Evolutionary conservation across 2,888 invertebrate species (phyloP).

Genomic region (Cyclophora punctaria): DNA sequence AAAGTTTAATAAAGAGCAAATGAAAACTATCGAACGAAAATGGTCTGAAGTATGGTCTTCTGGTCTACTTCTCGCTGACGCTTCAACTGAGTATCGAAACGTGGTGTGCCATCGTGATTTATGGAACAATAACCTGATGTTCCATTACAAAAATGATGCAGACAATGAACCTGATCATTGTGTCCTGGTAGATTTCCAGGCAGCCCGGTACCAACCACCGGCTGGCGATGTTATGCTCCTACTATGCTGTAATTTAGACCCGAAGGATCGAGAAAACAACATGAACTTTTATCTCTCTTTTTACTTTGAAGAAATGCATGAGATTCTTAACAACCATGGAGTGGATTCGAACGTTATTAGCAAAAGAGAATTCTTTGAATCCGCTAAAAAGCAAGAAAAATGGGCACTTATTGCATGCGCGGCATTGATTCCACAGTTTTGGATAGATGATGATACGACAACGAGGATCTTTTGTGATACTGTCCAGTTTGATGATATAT

Average conservation of each 20-base stretch:
- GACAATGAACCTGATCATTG: constrained; percentile 65
- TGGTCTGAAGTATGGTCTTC: constrained; percentile 48
- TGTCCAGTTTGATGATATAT: constrained; percentile 71
- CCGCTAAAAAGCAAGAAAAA: constrained; percentile 62
- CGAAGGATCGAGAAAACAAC: constrained; percentile 61
- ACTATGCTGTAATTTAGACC: constrained; percentile 70
- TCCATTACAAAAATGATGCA: constrained; percentile 46
- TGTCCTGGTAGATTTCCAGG: constrained; percentile 81
- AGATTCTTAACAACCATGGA: constrained; percentile 47
- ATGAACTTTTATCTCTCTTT: constrained; percentile 63
- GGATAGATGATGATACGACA: constrained; percentile 67
- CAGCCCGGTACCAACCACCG: constrained; percentile 78
- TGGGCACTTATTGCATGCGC: constrained; percentile 72
- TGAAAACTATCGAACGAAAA: constrained; percentile 33
- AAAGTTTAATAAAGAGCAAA: constrained; percentile 33
- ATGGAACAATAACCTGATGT: constrained; percentile 79
- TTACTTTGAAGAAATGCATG: constrained; percentile 71
- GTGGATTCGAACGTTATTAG: constrained; percentile 57
- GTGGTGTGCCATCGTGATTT: constrained; percentile 77
- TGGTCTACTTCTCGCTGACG: constrained; percentile 37
- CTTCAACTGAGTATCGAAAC: constrained; percentile 50
- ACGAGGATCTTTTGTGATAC: constrained; percentile 60
- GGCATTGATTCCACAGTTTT: constrained; percentile 69
- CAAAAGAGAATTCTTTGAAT: constrained; percentile 52
- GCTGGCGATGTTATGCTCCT: constrained; percentile 77